Evolutionary conservation across 2,888 invertebrate species (phyloP).

Genomic region (Lepidochrysops patricia): DNA sequence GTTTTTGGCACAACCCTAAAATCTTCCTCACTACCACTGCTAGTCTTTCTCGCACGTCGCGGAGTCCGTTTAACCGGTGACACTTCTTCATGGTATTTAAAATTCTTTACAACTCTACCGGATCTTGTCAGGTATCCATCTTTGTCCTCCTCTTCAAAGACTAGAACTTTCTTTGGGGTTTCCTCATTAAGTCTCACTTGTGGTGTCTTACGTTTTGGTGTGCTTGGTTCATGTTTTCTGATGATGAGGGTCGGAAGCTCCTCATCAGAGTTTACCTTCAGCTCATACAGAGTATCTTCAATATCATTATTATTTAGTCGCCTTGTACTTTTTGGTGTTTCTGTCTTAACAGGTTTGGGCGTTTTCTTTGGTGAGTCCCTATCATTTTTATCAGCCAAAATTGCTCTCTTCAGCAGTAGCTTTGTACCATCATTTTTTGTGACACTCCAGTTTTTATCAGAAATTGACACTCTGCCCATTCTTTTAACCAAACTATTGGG

Average conservation of each 20-base stretch:
- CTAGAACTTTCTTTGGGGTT: slow-evolving; percentile 52
- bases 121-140: slow-evolving; percentile 39
- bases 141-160: slow-evolving; percentile 47
- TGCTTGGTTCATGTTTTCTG: slow-evolving; percentile 42
- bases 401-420: slow-evolving; percentile 60
- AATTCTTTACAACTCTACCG: slow-evolving; percentile 37
- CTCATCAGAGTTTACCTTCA: slow-evolving; percentile 59
- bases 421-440: slow-evolving; percentile 64
- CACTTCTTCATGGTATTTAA: slow-evolving; percentile 44
- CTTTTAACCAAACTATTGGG: slow-evolving; percentile 53
- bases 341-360: slow-evolving; percentile 30
- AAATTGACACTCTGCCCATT: slow-evolving; percentile 52
- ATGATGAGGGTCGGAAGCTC: slow-evolving; percentile 61
- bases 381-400: slow-evolving; percentile 56
- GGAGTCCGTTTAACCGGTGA: slow-evolving; percentile 49
- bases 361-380: slow-evolving; percentile 50
- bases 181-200: slow-evolving; percentile 37
- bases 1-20: slow-evolving; percentile 38
- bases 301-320: slow-evolving; percentile 38
- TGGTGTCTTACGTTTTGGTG: slow-evolving; percentile 52
- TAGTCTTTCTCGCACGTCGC: slow-evolving; percentile 34
- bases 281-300: slow-evolving; percentile 52
- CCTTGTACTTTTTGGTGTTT: slow-evolving; percentile 43
- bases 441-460: slow-evolving; percentile 62
- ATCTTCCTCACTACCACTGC: slow-evolving; percentile 48